A percentile compares a stretch with the other conserved stretches of the same genome.
phyloP scores from a whole-genome alignment of 1,140 invertebrate species.

The Gryllus bimaculatus region DNA sequence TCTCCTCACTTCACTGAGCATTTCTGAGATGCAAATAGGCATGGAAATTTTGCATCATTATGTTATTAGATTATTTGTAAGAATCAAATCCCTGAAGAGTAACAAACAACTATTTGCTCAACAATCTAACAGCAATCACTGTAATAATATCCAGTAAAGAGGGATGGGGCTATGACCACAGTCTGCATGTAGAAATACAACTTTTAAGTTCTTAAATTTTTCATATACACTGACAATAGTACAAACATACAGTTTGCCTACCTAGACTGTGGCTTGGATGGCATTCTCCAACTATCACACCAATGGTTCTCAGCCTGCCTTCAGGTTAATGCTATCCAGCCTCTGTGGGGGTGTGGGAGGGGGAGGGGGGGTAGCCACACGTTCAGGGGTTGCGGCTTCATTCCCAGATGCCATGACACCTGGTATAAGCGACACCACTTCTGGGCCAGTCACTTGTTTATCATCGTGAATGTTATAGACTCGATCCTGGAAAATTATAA shows the following conservation, averaged over 20 bases:
- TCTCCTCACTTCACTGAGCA: background rate
- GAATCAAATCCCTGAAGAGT: background rate
- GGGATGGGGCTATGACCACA: background rate
- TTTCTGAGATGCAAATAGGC: background rate
- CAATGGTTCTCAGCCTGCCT: constrained; percentile 18
- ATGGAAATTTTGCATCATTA: too few species aligned
- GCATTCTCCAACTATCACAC: constrained; percentile 7
- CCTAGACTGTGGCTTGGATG: constrained; percentile 16
- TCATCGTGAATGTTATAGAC: constrained; percentile 21
- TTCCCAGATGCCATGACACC: background rate
- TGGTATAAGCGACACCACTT: constrained; percentile 18
- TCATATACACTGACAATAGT: constrained; percentile 13
- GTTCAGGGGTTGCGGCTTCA: constrained; percentile 13
- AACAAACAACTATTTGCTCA: constrained; percentile 1
- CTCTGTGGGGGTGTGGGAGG: constrained; percentile 21
- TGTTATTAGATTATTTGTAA: background rate
- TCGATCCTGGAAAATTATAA: constrained; percentile 11
- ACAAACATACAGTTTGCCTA: constrained; percentile 16
- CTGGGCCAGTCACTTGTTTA: constrained; percentile 14
- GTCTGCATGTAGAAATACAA: background rate
- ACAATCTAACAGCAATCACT: constrained; percentile 4
- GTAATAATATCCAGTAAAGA: constrained; percentile 1
- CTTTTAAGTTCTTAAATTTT: background rate
- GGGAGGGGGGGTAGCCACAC: constrained; percentile 15
- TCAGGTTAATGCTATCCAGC: constrained; percentile 21